A percentile compares a stretch with the other conserved stretches of the same genome.
Evolutionary conservation across 2,113 vertebrate genomes (phyloP).

Genomic region (Aplodontia rufa): DNA sequence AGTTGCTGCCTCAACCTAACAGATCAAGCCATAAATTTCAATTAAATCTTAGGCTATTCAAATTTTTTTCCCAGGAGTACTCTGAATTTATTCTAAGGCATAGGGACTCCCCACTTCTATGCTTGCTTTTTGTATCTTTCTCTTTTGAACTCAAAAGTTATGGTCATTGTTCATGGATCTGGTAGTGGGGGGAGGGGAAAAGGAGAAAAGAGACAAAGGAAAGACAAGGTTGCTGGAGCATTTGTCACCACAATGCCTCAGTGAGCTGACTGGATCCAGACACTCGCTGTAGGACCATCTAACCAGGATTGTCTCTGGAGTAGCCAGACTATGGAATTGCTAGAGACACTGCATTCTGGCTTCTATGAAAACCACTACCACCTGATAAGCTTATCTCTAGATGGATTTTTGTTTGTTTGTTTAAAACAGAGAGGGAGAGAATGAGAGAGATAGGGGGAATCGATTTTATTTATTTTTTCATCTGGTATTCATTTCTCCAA

Average conservation of each 20-base stretch:
- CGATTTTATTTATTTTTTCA: no score
- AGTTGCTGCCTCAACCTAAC: background rate
- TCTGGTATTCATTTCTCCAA: no score
- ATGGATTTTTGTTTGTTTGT: background rate
- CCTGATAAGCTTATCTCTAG: background rate
- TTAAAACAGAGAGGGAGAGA: no score
- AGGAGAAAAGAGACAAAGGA: background rate
- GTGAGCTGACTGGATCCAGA: background rate
- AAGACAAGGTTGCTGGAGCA: background rate
- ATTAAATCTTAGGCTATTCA: background rate
- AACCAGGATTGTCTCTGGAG: background rate
- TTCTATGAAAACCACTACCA: background rate
- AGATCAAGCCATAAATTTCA: background rate
- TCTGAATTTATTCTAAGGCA: background rate
- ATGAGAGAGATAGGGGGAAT: no score
- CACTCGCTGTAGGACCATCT: background rate
- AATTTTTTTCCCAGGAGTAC: background rate
- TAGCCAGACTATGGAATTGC: background rate
- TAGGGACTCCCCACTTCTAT: background rate
- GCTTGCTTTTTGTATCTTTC: background rate
- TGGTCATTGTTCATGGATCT: conserved; percentile 18
- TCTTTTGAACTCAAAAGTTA: conserved; percentile 57
- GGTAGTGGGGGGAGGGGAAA: background rate
- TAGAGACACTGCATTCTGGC: background rate
- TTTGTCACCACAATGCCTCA: background rate